Percentiles rank a stretch among this genome's conserved stretches.
phyloP scores from a whole-genome alignment of 2,888 invertebrate genomes.

The Drosophila ustulata region DNA sequence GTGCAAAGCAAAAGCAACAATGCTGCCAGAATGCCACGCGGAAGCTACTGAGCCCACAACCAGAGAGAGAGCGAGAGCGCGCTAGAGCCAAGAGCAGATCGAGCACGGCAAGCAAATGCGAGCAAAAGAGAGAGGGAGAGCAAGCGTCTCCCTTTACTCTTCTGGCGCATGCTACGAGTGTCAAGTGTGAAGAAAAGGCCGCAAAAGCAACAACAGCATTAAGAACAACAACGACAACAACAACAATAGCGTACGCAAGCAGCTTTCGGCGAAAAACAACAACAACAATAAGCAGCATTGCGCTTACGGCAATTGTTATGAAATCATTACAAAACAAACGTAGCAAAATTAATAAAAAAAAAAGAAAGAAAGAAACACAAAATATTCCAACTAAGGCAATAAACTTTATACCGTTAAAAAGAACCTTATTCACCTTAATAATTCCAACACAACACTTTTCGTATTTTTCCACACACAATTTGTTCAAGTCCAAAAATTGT shows the following conservation, averaged over 20 bases:
- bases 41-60: conserved; percentile 49
- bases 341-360: conserved; percentile 21
- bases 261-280: conserved; percentile 36
- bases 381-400: neutral
- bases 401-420: neutral
- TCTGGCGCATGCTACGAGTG: conserved; percentile 50
- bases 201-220: conserved; percentile 28
- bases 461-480: neutral
- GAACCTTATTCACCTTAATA: conserved; percentile 16
- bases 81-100: conserved; percentile 2
- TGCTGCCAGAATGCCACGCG: conserved; percentile 66
- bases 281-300: conserved; percentile 48
- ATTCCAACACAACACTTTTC: conserved; percentile 10
- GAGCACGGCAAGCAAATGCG: conserved; percentile 2
- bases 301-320: conserved; percentile 76
- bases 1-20: conserved; percentile 61
- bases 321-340: conserved; percentile 80
- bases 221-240: conserved; percentile 22
- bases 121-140: conserved; percentile 13
- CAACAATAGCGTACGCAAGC: conserved; percentile 35
- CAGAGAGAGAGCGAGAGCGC: conserved; percentile 12
- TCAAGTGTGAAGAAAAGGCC: conserved; percentile 43
- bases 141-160: conserved; percentile 17
- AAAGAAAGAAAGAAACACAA: conserved; percentile 15
- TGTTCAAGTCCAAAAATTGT: neutral